A percentile compares a stretch with the other conserved stretches of the same genome.
phyloP scores from a whole-genome alignment of 2,113 vertebrate species.

The Mus pahari region DNA sequence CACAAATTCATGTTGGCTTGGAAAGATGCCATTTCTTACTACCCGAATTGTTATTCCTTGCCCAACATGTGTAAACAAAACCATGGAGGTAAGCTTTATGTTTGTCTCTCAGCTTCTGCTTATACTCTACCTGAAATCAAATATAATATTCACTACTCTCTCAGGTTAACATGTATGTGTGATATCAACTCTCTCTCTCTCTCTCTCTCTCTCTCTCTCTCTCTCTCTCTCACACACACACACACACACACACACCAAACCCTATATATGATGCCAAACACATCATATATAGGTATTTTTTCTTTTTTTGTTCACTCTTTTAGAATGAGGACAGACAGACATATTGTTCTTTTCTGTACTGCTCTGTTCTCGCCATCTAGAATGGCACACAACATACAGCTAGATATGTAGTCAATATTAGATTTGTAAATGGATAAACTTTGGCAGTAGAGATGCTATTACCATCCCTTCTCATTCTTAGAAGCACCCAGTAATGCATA shows the following conservation, averaged over 20 bases:
- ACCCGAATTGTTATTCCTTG: neutral
- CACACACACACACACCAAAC: neutral
- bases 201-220: no score
- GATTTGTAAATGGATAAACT: slow-evolving; percentile 30
- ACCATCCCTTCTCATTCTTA: neutral
- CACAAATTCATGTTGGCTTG: neutral
- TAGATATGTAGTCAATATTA: slow-evolving; percentile 13
- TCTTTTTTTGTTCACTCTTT: neutral
- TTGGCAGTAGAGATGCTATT: neutral
- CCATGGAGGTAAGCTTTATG: neutral
- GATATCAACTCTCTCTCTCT: no score
- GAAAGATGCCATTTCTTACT: neutral
- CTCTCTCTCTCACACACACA: neutral
- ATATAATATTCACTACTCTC: neutral
- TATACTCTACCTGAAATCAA: slow-evolving; percentile 7
- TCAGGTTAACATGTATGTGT: neutral
- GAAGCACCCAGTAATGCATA: neutral
- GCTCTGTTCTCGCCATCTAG: neutral
- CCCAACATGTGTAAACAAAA: slow-evolving; percentile 22
- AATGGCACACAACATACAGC: neutral
- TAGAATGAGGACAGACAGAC: neutral
- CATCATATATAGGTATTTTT: neutral
- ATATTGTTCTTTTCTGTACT: neutral
- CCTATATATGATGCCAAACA: neutral
- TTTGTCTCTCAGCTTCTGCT: neutral